Conservation (phyloP, 2,113 vertebrate genomes). For the Myrmophylax atrothorax region DNA sequence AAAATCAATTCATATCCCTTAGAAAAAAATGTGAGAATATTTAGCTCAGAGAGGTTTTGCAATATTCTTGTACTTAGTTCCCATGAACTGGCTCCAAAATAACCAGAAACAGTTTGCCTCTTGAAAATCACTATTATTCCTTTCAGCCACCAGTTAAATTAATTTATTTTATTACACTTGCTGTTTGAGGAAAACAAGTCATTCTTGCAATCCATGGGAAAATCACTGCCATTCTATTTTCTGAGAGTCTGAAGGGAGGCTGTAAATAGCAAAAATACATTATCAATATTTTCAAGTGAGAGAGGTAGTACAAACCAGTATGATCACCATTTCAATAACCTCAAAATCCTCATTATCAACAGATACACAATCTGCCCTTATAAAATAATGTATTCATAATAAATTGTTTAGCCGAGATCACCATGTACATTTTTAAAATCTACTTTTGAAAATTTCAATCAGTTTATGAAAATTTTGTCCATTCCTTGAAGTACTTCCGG, state of each 20-base stretch:
- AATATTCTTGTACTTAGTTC: background rate
- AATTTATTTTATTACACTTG: background rate
- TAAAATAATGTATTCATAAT: background rate
- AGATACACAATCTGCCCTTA: background rate
- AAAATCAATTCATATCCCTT: background rate
- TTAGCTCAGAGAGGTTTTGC: background rate
- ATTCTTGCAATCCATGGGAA: background rate
- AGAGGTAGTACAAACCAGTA: background rate
- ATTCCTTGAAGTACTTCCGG: background rate
- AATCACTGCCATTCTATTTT: background rate
- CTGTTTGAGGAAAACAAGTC: slow-evolving; percentile 6
- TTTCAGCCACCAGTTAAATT: background rate
- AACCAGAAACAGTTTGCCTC: background rate
- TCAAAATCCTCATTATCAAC: background rate
- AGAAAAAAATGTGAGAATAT: background rate
- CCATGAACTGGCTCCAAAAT: background rate
- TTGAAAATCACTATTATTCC: background rate
- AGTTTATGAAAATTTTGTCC: background rate
- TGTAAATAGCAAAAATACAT: background rate
- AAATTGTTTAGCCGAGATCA: background rate
- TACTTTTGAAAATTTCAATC: background rate
- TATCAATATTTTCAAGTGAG: background rate
- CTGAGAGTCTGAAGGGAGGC: background rate
- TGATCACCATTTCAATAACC: background rate
- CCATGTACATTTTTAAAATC: background rate